Conservation (phyloP, 2,888 invertebrate species). For the Caenorhabditis japonica region DNA sequence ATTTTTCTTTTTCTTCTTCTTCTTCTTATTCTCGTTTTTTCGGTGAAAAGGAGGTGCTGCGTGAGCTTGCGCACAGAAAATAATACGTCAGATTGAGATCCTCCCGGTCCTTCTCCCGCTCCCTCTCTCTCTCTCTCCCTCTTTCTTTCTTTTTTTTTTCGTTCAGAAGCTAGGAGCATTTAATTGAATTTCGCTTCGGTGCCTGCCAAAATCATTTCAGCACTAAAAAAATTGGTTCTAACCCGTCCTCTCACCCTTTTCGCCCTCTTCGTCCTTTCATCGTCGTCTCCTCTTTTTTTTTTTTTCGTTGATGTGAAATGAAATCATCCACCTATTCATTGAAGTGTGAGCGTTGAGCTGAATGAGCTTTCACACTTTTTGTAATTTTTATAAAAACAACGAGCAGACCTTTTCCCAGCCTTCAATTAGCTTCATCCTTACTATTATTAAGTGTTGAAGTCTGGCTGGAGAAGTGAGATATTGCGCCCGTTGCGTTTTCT, state of each 20-base stretch:
- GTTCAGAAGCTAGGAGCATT: constrained; percentile 46
- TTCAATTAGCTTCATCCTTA: too few relatives aligned
- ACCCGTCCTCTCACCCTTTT: constrained; percentile 22
- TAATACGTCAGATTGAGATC: constrained; percentile 46
- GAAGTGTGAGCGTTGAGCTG: constrained; percentile 4
- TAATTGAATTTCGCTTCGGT: constrained; percentile 56
- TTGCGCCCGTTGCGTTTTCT: background rate
- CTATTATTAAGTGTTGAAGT: too few relatives aligned
- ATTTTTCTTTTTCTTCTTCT: constrained; percentile 1
- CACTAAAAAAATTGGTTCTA: constrained; percentile 52
- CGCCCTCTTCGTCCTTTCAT: too few relatives aligned
- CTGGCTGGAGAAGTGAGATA: too few relatives aligned
- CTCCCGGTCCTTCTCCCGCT: too few relatives aligned
- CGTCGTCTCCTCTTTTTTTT: too few relatives aligned
- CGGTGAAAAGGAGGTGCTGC: constrained; percentile 30
- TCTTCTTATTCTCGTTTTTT: constrained; percentile 17
- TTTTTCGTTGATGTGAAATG: constrained; percentile 11
- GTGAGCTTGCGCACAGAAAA: constrained; percentile 28
- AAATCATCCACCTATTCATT: constrained; percentile 14
- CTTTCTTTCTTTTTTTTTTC: too few relatives aligned
- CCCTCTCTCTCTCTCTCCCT: too few relatives aligned
- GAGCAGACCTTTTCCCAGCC: too few relatives aligned
- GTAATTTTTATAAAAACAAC: too few relatives aligned
- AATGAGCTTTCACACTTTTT: too few relatives aligned
- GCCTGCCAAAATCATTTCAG: constrained; percentile 56